These are phyloP conservation scores for Oncorhynchus masou DNA, from an alignment of 2,113 vertebrate species.

Conservation along the genomic window DNA sequence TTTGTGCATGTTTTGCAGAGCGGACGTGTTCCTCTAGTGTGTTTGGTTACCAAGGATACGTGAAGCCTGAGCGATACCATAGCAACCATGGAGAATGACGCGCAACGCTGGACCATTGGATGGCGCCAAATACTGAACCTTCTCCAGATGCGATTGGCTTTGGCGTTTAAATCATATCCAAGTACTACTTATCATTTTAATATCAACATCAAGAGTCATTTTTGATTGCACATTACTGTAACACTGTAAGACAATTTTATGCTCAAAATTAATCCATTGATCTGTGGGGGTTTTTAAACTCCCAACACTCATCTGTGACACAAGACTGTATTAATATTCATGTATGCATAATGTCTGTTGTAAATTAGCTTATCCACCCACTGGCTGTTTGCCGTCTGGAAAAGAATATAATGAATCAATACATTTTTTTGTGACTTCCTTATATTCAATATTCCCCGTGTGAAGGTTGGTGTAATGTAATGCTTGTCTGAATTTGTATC, in stretches of 20 bases:
- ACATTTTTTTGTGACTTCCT: not conserved
- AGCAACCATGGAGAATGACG: not conserved
- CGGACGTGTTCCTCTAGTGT: not conserved
- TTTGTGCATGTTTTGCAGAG: not conserved
- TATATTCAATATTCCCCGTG: not conserved
- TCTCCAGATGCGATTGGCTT: not conserved
- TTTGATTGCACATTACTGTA: no score
- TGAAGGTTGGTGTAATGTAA: not conserved
- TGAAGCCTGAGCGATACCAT: not conserved
- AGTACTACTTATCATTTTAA: not conserved
- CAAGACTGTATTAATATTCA: no score
- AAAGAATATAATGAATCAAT: not conserved
- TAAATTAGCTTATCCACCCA: slow-evolving; percentile 30
- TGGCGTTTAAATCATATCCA: not conserved
- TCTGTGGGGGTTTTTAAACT: no score
- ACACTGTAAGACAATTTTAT: no score
- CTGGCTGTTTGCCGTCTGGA: slow-evolving; percentile 16
- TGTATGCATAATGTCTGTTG: no score
- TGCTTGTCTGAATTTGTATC: not conserved
- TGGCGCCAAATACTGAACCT: not conserved
- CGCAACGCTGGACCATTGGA: not conserved
- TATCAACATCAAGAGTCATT: no score
- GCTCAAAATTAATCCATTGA: no score
- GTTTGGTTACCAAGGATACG: slow-evolving; percentile 29
- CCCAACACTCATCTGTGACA: no score